These are phyloP conservation scores for Neotoxoptera formosana DNA, from an alignment of 1,140 invertebrate species.

Conservation along the genomic window DNA sequence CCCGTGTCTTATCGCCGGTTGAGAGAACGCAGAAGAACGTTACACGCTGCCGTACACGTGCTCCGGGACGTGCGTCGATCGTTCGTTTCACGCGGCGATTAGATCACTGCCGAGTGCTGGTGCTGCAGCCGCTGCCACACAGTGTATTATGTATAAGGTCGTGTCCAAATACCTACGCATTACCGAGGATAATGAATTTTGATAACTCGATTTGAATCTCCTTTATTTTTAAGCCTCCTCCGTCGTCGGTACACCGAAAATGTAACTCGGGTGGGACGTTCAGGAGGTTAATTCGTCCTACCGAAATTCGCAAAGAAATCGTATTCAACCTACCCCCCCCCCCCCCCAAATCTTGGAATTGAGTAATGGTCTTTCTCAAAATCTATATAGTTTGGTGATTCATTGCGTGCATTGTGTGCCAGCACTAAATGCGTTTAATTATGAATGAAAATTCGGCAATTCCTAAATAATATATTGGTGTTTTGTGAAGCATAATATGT, in stretches of 20 bases:
- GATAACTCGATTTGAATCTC: neutral
- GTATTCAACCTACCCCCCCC: neutral
- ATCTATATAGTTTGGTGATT: neutral
- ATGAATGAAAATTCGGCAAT: no score
- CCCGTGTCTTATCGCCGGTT: neutral
- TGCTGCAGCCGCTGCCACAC: neutral
- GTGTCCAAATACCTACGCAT: neutral
- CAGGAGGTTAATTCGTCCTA: neutral
- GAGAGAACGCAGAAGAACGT: neutral
- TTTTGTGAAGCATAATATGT: neutral
- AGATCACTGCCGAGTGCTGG: neutral
- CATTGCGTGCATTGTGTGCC: no score
- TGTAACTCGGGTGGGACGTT: neutral
- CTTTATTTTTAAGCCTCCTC: neutral
- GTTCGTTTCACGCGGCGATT: neutral
- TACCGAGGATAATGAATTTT: neutral
- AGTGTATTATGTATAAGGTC: neutral
- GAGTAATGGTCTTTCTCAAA: neutral
- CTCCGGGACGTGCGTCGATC: neutral
- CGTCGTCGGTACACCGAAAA: neutral
- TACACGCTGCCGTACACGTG: neutral
- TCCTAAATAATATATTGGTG: neutral
- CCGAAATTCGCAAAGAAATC: neutral
- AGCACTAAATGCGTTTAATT: no score
- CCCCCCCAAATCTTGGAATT: neutral